These are phyloP conservation scores for Schizaphis graminum DNA, from an alignment of 2,888 invertebrate genomes.

Conservation along the genomic window DNA sequence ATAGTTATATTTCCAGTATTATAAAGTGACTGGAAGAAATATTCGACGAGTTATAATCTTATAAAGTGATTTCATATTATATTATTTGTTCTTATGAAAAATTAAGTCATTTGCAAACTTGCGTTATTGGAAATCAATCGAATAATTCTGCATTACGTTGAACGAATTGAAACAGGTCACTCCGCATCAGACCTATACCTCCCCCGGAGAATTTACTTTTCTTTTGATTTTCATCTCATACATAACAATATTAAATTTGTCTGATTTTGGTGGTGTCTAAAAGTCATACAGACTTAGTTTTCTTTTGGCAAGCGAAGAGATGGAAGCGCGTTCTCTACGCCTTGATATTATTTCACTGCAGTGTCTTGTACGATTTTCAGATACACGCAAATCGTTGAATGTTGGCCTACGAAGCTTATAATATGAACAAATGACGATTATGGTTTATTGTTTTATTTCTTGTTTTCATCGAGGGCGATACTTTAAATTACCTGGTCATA, in stretches of 20 bases:
- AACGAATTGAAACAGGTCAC: neutral
- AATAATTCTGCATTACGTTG: neutral
- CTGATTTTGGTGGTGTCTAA: too few species aligned
- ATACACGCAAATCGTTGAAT: too few species aligned
- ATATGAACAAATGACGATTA: too few species aligned
- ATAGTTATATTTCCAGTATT: too few species aligned
- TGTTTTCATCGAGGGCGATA: neutral
- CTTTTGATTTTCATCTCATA: neutral
- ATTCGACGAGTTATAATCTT: neutral
- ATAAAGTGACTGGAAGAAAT: too few species aligned
- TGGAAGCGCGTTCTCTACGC: too few species aligned
- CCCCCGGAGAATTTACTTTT: neutral
- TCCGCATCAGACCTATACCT: neutral
- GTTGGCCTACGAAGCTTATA: too few species aligned
- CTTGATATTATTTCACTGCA: too few species aligned
- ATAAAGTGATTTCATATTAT: neutral
- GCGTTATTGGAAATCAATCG: neutral
- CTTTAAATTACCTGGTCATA: neutral
- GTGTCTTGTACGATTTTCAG: too few species aligned
- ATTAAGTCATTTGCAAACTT: neutral
- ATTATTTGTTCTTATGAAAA: neutral
- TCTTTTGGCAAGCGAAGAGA: too few species aligned
- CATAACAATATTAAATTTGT: too few species aligned
- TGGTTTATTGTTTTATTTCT: neutral
- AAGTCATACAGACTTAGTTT: too few species aligned